Conservation (phyloP, 2,113 vertebrate genomes). For the Acrocephalus arundinaceus region DNA sequence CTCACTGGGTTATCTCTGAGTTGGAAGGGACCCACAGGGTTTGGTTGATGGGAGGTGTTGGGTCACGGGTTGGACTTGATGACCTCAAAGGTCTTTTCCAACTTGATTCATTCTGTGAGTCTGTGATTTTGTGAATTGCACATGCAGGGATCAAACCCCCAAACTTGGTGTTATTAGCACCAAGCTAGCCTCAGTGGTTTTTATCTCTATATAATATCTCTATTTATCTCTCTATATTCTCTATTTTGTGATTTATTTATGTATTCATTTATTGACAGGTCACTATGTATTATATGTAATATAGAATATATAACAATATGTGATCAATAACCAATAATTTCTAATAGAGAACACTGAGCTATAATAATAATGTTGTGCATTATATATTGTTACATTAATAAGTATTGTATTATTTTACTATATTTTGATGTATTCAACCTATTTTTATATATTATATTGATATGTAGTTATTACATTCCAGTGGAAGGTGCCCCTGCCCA, state of each 20-base stretch:
- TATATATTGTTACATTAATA: background rate
- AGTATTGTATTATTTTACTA: background rate
- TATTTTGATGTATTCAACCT: background rate
- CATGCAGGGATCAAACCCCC: background rate
- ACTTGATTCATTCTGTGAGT: background rate
- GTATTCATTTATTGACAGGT: background rate
- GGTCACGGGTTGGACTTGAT: background rate
- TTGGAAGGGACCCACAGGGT: background rate
- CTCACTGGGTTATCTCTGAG: background rate
- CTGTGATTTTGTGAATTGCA: background rate
- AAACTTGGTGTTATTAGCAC: background rate
- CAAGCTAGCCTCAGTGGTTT: background rate
- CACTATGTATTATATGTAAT: too few relatives aligned
- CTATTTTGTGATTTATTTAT: background rate
- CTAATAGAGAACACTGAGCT: background rate
- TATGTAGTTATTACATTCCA: rapidly evolving
- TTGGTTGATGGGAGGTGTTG: background rate
- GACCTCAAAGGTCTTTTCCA: background rate
- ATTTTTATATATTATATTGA: background rate
- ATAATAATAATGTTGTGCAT: background rate
- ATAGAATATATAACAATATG: background rate
- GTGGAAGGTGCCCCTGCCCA: background rate
- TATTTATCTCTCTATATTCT: too few relatives aligned
- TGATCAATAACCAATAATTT: background rate
- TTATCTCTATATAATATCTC: too few relatives aligned